phyloP scores from a whole-genome alignment of 2,888 invertebrate genomes.

The Dryobotodes eremita region DNA sequence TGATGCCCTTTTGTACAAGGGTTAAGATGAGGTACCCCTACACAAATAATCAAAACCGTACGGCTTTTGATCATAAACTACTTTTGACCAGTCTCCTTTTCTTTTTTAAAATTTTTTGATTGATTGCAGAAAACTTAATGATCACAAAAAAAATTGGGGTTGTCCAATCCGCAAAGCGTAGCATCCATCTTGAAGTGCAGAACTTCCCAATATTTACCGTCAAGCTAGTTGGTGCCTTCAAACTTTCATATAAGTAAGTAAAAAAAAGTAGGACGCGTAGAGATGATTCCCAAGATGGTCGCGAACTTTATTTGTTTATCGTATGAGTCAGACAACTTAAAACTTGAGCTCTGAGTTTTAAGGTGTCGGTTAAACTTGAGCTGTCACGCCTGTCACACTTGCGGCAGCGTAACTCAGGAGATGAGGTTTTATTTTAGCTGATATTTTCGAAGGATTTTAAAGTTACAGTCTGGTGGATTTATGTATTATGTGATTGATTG shows the following conservation, averaged over 20 bases:
- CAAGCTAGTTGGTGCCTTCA: background rate
- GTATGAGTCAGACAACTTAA: background rate
- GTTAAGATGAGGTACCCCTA: no score
- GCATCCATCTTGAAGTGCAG: background rate
- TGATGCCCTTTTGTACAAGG: no score
- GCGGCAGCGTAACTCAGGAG: background rate
- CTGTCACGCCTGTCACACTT: background rate
- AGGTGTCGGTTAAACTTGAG: conserved; percentile 1
- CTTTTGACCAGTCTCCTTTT: no score
- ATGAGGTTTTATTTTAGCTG: background rate
- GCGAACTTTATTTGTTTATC: conserved; percentile 11
- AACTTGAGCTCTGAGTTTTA: conserved; percentile 2
- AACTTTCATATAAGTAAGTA: background rate
- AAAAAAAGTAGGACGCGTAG: background rate
- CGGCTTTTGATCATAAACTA: no score
- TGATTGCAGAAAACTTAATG: background rate
- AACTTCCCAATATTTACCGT: background rate
- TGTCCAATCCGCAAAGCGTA: background rate
- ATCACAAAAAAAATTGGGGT: no score
- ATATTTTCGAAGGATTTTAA: background rate
- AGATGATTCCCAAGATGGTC: background rate
- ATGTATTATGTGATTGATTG: background rate
- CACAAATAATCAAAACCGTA: no score
- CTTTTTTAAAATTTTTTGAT: background rate
- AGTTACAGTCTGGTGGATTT: background rate